Evolutionary conservation across 1,140 invertebrate species (phyloP), one percentile per base, ranked within the genome.

Genomic region (Ips nitidus): DNA sequence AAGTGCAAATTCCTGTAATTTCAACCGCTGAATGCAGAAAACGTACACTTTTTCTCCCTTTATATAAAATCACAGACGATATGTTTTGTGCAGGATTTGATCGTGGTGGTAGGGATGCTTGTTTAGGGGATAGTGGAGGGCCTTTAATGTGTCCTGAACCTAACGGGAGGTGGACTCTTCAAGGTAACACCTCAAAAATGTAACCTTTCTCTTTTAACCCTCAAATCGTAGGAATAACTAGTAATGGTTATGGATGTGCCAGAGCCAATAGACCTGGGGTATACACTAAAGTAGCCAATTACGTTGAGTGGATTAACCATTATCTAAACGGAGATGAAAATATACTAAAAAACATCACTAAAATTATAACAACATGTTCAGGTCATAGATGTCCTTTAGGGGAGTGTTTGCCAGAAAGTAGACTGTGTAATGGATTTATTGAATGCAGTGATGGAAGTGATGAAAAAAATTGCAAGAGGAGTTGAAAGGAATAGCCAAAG

Each of bases 191-290:
- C 22, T 22, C 22, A 22, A 22, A 22, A 22, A 22, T 22, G 41
- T 5, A 47, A 5, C 8, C 4, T 5, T 37, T 5, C n/a, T 5
- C 22, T 50, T 50, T 50, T 22, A 50, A 50, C 2, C 22, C 7
- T 50, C 1, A 50, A 22, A 2, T 2, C 1, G 7, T 8, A 75
- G 75, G 75, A 39, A 75, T 94, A 1, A 94, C 92, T 0, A 93
- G 90, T 22, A 93, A 95, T 83, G 94, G 95, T 0, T 92, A 93
- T 76, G 92, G 92, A 0, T 95, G 93, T 77, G 94, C 92, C 1
- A 85, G 90, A 67, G 89, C 90, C 1, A 91, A 92, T 78, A 82
- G 91, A 41, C 93, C 93, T 2, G 94, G 93, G 1, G 92, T 95
- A 53, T 96, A 95, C 81, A 94, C 93, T 0, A 93, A 93, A 80